phyloP scores from a whole-genome alignment of 2,888 invertebrate genomes.

The Dascillus cervinus region DNA sequence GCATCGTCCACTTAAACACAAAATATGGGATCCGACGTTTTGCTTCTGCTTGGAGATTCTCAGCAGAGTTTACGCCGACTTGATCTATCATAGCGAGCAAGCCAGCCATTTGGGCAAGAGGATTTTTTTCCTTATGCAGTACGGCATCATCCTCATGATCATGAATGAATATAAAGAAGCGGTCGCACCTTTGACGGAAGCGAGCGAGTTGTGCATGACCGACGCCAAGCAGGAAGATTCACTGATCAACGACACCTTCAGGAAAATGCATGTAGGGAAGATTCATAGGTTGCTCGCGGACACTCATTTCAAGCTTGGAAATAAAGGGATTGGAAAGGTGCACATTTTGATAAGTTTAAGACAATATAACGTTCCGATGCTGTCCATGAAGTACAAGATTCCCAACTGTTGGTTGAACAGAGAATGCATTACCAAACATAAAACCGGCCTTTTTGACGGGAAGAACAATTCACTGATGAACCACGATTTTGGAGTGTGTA shows the following conservation, averaged over 20 bases:
- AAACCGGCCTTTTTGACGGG: neutral
- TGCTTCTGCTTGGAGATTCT: conserved; percentile 29
- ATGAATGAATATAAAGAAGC: conserved; percentile 31
- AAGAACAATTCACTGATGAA: conserved; percentile 1
- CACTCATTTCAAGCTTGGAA: conserved; percentile 20
- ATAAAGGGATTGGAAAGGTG: conserved; percentile 21
- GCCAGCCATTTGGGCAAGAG: conserved; percentile 25
- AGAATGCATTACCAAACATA: neutral
- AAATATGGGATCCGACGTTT: conserved; percentile 23
- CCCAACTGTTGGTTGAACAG: conserved; percentile 8
- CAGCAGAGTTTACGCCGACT: conserved; percentile 19
- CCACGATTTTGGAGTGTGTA: conserved; percentile 17
- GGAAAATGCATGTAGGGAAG: conserved; percentile 21
- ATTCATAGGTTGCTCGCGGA: conserved; percentile 23
- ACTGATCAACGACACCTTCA: conserved; percentile 15
- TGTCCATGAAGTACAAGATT: conserved; percentile 18
- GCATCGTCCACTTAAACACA: conserved; percentile 10
- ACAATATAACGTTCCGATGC: conserved; percentile 26
- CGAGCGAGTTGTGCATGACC: conserved; percentile 21
- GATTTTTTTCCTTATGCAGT: conserved; percentile 33
- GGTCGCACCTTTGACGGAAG: conserved; percentile 25
- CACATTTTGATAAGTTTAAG: conserved; percentile 24
- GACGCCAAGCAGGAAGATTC: conserved; percentile 17
- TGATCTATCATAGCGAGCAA: conserved; percentile 21
- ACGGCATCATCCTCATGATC: conserved; percentile 30